Evolutionary conservation across 2,888 invertebrate species (phyloP), one percentile per base, ranked within the genome.

Genomic region (Desoria tigrina): DNA sequence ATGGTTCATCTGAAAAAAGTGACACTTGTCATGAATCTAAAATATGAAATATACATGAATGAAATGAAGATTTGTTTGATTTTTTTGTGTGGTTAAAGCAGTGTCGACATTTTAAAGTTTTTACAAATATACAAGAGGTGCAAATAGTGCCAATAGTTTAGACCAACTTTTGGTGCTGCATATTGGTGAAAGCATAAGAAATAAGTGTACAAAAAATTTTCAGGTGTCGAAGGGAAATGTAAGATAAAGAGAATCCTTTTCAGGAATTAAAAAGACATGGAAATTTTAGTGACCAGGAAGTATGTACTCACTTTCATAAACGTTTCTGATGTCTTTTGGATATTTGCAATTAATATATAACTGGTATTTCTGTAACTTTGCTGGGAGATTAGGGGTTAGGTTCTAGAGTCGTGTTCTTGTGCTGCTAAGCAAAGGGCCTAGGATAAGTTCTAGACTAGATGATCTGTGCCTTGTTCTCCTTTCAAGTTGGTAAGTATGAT

Each of bases 381-480:
- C 11, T 7, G 11, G 11, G 11, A 32, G 32, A 11, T 32, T 32
- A 32, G 11, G 32, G 32, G 32, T 32, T 32, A 32, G 32, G 32
- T 32, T 45, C 42, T 57, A 72, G 26, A 72, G 66, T 39, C 72
- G 61, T 37, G 72, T 72, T 59, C 72, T 59, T 42, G 74, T 72
- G 53, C 73, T 74, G 50, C 70, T 70, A 28, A 72, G 45, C 45
- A 74, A 54, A 42, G 74, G 74, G 51, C 68, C 66, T 45, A 74
- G 66, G 51, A 74, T 74, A 70, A 74, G 64, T 67, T 74, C 74
- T 49, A 74, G 66, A 70, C 74, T 74, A 65, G 74, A 74, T 26
- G 74, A 74, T 49, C 74, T 61, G 54, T 65, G 63, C 45, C 66
- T 63, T 11, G 61, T 27, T 27, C 67, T 63, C 64, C 65, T 63